phyloP scores from a whole-genome alignment of 2,888 invertebrate genomes.

The Drosophila ochracea region DNA sequence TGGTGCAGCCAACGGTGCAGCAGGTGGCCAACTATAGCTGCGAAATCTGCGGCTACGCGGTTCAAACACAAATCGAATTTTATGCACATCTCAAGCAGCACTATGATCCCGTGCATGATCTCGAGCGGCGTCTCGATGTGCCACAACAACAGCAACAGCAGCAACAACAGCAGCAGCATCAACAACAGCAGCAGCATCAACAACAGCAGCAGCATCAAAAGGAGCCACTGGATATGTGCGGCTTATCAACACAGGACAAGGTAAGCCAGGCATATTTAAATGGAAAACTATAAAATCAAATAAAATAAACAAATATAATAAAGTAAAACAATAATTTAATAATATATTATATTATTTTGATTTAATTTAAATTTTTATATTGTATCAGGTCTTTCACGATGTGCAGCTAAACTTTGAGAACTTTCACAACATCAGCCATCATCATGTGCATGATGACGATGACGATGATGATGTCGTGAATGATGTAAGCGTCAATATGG shows the following conservation, averaged over 20 bases:
- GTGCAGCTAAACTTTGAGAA: slow-evolving; percentile 83
- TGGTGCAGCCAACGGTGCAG: slow-evolving; percentile 23
- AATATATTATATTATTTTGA: neutral
- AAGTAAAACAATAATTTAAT: neutral
- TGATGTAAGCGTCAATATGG: slow-evolving; percentile 69
- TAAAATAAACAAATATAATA: neutral
- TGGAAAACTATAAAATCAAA: neutral
- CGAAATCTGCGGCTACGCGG: slow-evolving; percentile 91
- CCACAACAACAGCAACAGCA: slow-evolving; percentile 50
- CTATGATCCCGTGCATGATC: slow-evolving; percentile 89
- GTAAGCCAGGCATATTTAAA: slow-evolving; percentile 21
- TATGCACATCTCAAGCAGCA: slow-evolving; percentile 94
- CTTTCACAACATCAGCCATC: slow-evolving; percentile 68
- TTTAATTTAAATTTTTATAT: neutral
- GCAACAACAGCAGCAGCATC: slow-evolving; percentile 11
- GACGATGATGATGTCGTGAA: slow-evolving; percentile 59
- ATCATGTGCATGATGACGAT: slow-evolving; percentile 18
- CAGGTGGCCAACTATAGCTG: slow-evolving; percentile 85
- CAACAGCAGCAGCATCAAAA: slow-evolving; percentile 51
- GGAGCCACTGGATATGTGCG: slow-evolving; percentile 70
- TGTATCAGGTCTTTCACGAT: slow-evolving; percentile 81
- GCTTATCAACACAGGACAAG: slow-evolving; percentile 62
- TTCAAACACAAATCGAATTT: slow-evolving; percentile 92
- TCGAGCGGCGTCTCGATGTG: slow-evolving; percentile 51
- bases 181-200: slow-evolving; percentile 17